Evolutionary conservation across 2,797 vertebrate genomes (phyloP), one percentile per base, ranked within the genome.

Genomic region (Microctenopoma steveboyesi): DNA sequence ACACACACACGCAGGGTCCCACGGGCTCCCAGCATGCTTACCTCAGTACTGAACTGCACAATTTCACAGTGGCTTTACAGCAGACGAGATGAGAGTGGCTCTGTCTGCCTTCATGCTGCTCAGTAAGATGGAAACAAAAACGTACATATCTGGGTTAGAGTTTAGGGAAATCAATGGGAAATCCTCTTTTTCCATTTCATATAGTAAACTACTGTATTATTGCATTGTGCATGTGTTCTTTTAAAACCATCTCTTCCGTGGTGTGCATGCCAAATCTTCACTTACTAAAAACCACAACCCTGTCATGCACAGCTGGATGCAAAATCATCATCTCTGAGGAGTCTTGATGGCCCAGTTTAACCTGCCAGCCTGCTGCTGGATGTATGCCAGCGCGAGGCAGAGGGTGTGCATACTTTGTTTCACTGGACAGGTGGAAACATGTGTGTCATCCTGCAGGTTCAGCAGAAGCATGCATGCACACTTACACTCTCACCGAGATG

Each of bases 381-480:
- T 1, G 13, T 11, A 3, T 12, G 73, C 64, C 75, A 65, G 50
- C 14, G 0, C 4, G 42, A 53, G 58, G 72, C 57, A 56, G 45
- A 61, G 64, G 67, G 52, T 1, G 14, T 40, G 46, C 64, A 79
- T 54, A 61, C 65, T 80, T 50, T 40, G 51, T 84, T 74, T 73
- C 64, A 62, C 72, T 40, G 63, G 67, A 55, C 76, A 69, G 79
- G 60, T 83, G 71, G 77, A 64, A 65, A 53, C 69, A 59, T 67
- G 62, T 52, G 60, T 27, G 5, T 28, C 5, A 10, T 67, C 43
- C 46, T 78, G 51, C 37, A 49, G 57, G 4, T 18, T 48, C 30
- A 62, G 50, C 15, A n/a, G 3, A 30, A 47, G 48, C 30, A 5
- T n/a, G 43, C 46, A 14, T 45, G 39, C 37, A 39, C 37, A 15